Percentiles rank a stretch among this genome's conserved stretches.
phyloP scores from a whole-genome alignment of 2,797 vertebrate species.

The Caiman crocodilus region DNA sequence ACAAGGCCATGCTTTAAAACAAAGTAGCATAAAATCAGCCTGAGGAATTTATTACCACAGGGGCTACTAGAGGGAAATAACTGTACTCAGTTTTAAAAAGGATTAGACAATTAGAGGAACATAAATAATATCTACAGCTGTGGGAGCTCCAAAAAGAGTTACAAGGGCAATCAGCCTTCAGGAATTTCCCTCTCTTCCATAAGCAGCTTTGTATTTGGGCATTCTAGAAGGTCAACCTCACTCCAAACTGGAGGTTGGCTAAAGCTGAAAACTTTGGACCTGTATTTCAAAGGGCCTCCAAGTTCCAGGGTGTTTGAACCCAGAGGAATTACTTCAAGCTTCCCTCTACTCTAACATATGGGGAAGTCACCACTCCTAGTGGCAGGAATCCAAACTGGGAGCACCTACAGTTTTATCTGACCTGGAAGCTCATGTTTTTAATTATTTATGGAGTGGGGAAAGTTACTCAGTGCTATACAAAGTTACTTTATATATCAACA shows the following conservation, averaged over 20 bases:
- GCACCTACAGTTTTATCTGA: background rate
- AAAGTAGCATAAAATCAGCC: conserved; percentile 39
- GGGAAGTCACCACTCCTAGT: accelerated
- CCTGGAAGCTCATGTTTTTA: background rate
- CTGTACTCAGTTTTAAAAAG: conserved; percentile 30
- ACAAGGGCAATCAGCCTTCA: conserved; percentile 15
- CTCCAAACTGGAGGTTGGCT: background rate
- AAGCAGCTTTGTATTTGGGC: background rate
- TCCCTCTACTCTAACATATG: background rate
- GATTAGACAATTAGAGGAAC: conserved; percentile 44
- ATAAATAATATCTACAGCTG: conserved; percentile 42
- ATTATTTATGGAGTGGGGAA: background rate
- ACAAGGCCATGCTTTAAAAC: background rate
- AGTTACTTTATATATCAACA: background rate
- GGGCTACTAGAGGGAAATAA: background rate
- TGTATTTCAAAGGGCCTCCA: background rate
- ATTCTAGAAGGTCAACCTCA: background rate
- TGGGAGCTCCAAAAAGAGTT: conserved; percentile 7
- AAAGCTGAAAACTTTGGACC: background rate
- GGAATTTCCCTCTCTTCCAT: background rate
- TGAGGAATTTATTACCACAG: conserved; percentile 42
- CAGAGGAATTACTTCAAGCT: background rate
- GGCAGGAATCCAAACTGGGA: background rate
- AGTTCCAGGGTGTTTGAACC: background rate
- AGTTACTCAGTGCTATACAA: background rate